Percentiles rank a stretch among this genome's conserved stretches.
Conservation (phyloP, 2,797 vertebrate genomes). For the Lutjanus campechanus region DNA sequence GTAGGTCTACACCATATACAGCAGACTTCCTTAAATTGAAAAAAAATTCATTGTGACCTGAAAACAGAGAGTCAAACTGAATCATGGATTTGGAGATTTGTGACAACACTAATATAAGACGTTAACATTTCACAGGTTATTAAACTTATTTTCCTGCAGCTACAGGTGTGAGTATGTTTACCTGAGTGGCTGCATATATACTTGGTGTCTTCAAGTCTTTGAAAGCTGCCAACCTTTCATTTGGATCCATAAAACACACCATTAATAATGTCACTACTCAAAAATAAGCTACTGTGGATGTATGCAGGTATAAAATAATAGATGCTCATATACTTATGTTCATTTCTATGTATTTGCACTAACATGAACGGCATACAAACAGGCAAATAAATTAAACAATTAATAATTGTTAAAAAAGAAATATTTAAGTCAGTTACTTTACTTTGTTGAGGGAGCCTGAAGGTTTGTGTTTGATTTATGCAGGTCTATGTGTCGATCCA, state of each 20-base stretch:
- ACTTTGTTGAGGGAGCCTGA: background rate
- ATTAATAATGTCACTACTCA: background rate
- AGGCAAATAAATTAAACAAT: background rate
- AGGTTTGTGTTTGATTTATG: background rate
- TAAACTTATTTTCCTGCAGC: background rate
- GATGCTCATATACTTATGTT: background rate
- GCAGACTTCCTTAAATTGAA: too few relatives aligned
- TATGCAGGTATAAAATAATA: background rate
- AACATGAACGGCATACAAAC: background rate
- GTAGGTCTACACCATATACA: too few relatives aligned
- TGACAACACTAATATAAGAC: background rate
- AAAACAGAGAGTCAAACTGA: too few relatives aligned
- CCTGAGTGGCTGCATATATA: background rate
- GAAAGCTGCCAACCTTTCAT: conserved; percentile 3
- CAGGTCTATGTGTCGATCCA: background rate
- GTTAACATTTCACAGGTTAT: conserved; percentile 13
- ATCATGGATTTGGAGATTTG: too few relatives aligned
- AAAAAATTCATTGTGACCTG: too few relatives aligned
- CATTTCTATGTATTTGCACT: background rate
- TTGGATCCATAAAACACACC: background rate
- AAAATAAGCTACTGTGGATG: background rate
- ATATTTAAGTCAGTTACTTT: background rate
- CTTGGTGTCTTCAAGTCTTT: background rate
- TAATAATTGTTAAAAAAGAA: background rate
- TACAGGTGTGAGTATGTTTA: too few relatives aligned